Conservation (phyloP, 2,888 invertebrate species). For the Zaprionus obscuricornis region DNA sequence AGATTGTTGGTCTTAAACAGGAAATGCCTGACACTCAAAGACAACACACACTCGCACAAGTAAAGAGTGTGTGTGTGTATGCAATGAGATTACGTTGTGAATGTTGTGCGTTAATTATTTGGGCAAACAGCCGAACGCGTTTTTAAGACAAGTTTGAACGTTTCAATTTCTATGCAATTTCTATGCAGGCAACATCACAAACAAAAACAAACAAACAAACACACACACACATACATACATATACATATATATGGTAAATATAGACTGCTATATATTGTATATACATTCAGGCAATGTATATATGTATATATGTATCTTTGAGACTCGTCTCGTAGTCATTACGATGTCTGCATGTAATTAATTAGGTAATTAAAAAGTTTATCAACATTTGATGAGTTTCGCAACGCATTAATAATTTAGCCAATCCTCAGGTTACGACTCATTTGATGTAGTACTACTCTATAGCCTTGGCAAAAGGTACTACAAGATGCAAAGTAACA, state of each 20-base stretch:
- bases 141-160: slow-evolving; percentile 23
- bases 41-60: not conserved
- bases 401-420: slow-evolving; percentile 16
- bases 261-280: not conserved
- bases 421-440: not conserved
- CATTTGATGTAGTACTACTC: slow-evolving; percentile 6
- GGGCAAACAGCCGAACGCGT: slow-evolving; percentile 27
- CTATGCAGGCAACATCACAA: no score
- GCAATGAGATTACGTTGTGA: slow-evolving; percentile 15
- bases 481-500: slow-evolving; percentile 12
- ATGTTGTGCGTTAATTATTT: slow-evolving; percentile 33
- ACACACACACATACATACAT: no score
- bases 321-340: slow-evolving; percentile 14
- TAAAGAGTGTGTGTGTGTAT: slow-evolving; percentile 8
- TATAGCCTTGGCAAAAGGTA: slow-evolving; percentile 20
- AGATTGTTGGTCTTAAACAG: slow-evolving; percentile 33
- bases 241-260: not conserved
- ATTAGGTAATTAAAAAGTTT: slow-evolving; percentile 46
- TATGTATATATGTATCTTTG: not conserved
- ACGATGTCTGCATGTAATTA: slow-evolving; percentile 34
- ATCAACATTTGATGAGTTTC: slow-evolving; percentile 26
- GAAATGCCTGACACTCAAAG: slow-evolving; percentile 26
- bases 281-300: not conserved
- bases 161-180: not conserved
- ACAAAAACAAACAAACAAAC: no score